A percentile compares a stretch with the other conserved stretches of the same genome.
phyloP scores from a whole-genome alignment of 2,113 vertebrate genomes.

The Brachypodius melanocephalos region DNA sequence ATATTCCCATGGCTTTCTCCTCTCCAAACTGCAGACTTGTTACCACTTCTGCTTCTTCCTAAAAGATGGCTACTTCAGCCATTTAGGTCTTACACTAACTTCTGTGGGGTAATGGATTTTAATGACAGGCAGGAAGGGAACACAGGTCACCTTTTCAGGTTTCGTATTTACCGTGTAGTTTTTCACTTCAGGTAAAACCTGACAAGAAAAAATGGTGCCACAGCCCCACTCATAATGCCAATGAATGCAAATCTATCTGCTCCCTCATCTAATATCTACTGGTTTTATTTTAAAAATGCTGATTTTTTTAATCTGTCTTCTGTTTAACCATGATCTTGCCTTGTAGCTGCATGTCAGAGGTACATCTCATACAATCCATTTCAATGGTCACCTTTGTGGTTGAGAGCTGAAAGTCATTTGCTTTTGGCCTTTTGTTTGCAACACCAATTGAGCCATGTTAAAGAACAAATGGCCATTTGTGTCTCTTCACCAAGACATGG shows the following conservation, averaged over 20 bases:
- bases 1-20: background rate
- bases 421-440: background rate
- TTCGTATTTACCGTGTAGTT: background rate
- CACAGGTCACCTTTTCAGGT: background rate
- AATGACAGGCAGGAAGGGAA: background rate
- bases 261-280: background rate
- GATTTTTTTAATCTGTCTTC: background rate
- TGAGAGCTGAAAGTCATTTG: background rate
- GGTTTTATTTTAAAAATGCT: background rate
- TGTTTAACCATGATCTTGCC: background rate
- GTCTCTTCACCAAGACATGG: background rate
- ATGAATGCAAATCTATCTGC: background rate
- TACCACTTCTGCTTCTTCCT: background rate
- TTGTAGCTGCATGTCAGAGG: background rate
- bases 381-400: background rate
- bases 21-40: background rate
- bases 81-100: background rate
- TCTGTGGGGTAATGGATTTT: background rate
- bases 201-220: background rate
- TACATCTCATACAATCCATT: background rate
- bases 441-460: background rate
- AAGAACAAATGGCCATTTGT: background rate
- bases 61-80: background rate
- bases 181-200: background rate
- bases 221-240: background rate